Evolutionary conservation across 2,113 vertebrate genomes (phyloP).

Genomic region (Thamnaconus septentrionalis): DNA sequence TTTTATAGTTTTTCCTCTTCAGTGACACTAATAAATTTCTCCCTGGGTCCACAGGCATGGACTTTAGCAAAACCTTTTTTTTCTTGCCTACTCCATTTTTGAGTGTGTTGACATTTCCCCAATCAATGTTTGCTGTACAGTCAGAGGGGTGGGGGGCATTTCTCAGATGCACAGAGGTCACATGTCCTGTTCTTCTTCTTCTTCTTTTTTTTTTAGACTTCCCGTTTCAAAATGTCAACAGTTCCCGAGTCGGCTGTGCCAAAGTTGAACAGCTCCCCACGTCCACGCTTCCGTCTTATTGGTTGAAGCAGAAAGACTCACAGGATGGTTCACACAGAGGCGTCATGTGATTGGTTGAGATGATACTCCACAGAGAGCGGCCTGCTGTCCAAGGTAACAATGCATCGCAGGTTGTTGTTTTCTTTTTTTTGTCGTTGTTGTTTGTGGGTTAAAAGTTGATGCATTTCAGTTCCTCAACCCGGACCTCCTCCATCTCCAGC

Average conservation of each 20-base stretch:
- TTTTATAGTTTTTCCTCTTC: slow-evolving; percentile 46
- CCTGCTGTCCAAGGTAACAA: slow-evolving; percentile 37
- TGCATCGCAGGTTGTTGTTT: not conserved
- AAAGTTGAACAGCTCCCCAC: slow-evolving; percentile 16
- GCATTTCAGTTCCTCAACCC: slow-evolving; percentile 37
- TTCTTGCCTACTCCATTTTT: slow-evolving; percentile 37
- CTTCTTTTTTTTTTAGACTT: slow-evolving; percentile 24
- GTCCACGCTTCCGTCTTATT: slow-evolving; percentile 40
- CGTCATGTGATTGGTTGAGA: slow-evolving; percentile 63
- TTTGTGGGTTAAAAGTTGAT: slow-evolving; percentile 38
- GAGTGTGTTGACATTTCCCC: slow-evolving; percentile 36
- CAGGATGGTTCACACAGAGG: slow-evolving; percentile 57
- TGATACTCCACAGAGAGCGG: slow-evolving; percentile 55
- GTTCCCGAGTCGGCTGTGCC: not conserved
- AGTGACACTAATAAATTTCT: slow-evolving; percentile 48
- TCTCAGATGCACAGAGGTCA: slow-evolving; percentile 63
- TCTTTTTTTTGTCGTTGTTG: slow-evolving; percentile 4
- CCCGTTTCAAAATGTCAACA: not conserved
- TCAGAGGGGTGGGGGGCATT: slow-evolving; percentile 63
- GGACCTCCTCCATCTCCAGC: slow-evolving; percentile 11
- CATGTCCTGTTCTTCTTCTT: slow-evolving; percentile 31
- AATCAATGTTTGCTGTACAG: slow-evolving; percentile 52
- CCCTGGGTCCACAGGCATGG: slow-evolving; percentile 61
- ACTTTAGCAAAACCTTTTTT: slow-evolving; percentile 57
- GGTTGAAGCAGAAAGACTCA: slow-evolving; percentile 61